Evolutionary conservation across 2,113 vertebrate species (phyloP).

Genomic region (Gracilinanus agilis): DNA sequence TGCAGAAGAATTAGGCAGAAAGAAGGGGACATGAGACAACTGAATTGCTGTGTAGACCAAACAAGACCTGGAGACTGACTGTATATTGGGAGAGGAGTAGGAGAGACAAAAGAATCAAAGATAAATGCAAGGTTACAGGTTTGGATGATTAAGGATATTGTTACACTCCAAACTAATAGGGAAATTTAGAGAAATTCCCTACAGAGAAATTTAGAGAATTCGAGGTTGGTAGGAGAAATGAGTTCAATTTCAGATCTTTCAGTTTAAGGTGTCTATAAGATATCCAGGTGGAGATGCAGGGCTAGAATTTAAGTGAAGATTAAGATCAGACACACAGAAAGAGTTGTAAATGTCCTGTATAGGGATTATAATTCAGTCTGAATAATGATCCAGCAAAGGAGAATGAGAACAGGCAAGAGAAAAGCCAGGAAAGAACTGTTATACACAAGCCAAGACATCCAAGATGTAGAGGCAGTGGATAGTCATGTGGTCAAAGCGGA

Average conservation of each 20-base stretch:
- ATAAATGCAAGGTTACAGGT: neutral
- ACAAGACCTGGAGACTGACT: neutral
- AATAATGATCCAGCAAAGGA: neutral
- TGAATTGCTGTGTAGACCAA: neutral
- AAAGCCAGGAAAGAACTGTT: neutral
- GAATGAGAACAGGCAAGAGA: neutral
- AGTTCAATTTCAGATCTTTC: too few relatives aligned
- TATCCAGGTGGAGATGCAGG: neutral
- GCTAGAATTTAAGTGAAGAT: neutral
- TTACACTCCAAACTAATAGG: neutral
- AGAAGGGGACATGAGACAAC: neutral
- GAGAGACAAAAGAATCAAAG: neutral
- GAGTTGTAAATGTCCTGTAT: neutral
- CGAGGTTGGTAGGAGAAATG: neutral
- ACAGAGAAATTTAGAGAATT: too few relatives aligned
- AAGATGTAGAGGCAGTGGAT: neutral
- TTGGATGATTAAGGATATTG: neutral
- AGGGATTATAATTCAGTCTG: neutral
- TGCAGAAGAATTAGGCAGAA: neutral
- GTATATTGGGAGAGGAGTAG: neutral
- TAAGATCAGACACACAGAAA: neutral
- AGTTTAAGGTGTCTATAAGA: neutral
- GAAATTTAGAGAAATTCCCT: too few relatives aligned
- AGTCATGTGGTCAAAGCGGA: neutral
- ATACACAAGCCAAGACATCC: neutral